Evolutionary conservation across 2,888 invertebrate genomes (phyloP), one percentile per base, ranked within the genome.

Genomic region (Phalangium opilio): DNA sequence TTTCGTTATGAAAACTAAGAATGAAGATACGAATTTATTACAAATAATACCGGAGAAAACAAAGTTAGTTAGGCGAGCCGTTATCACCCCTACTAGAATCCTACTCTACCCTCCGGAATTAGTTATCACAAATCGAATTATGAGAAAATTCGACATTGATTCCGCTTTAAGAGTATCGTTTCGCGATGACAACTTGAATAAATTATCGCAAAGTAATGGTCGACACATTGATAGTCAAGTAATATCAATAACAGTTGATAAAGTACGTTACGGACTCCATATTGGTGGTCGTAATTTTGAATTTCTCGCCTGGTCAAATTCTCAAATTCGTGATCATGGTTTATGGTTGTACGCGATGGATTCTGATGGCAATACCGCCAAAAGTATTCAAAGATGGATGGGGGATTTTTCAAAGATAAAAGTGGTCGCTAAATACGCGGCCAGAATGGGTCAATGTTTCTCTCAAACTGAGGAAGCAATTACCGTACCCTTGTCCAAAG

Each of bases 401-500:
- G 58, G 58, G 1, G 52, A 57, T 42, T 55, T 58, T 32, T 50
- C 46, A 7, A 48, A 50, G 15, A 53, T 55, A 44, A 50, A 46
- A n/a, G 51, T 50, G 11, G 51, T 58, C 33, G 53, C 57, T 12
- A 55, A 54, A 14, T 53, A 52, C 14, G 55, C 56, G 38, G 56
- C 57, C 8, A 49, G 57, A 14, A 50, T 58, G 49, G 58, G 58
- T 14, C 56, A 57, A 36, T 54, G 54, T 20, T 57, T 58, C 33
- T 58, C 58, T 3, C 52, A 52, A 27, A 27, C 27, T 27, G 27
- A 27, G 27, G 27, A 27, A 7, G 8, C 27, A 7, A 8, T 27
- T 7, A 27, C 27, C 8, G 27, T 27, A 7, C 27, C 8, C 4
- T 27, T 27, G 8, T 27, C 27, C 27, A 8, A 27, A 27, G 27